Evolutionary conservation across 2,888 invertebrate genomes (phyloP), one percentile per base, ranked within the genome.

Genomic region (Molorchus minor): DNA sequence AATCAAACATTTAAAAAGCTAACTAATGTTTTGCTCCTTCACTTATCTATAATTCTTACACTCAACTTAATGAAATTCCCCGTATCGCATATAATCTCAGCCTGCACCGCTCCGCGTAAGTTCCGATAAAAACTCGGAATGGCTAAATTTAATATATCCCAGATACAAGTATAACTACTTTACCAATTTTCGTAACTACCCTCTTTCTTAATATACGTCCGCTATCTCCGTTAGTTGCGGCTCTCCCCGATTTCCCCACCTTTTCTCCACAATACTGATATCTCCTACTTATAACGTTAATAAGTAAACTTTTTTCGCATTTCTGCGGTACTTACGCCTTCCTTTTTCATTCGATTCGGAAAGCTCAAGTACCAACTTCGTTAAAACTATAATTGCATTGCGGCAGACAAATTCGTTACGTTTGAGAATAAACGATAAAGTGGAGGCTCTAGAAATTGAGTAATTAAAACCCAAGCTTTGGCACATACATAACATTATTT

Each of bases 241-340:
- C 33, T 38, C 13, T 7, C 35, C 29, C 43, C 40, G 16, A 68
- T 68, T 52, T 62, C 53, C 61, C 56, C 46, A 69, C 73, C 65
- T 64, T 61, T 29, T 69, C 67, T 56, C 64, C 61, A 64, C 70
- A 64, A 68, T 66, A 68, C 74, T 77, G 76, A 77, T 77, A 75
- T 73, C 75, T 71, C 67, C 65, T 72, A 74, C 73, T 75, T 74
- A 73, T 75, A 76, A 74, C 75, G 71, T 77, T 78, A 78, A 78
- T 78, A 78, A 77, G 76, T 75, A 74, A 78, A 78, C 71, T 78
- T 78, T n/a, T 78, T 76, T 73, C 77, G 70, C 75, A 76, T 77
- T 75, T 77, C 74, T 76, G 74, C 72, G 71, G 65, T 59, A 45
- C 45, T 38, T 36, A 20, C 13, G 38, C 64, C 62, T 63, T 61